Base-by-base conservation (phyloP, 2,888 invertebrate species). In the Prosopocoilus inquinatus region DNA sequence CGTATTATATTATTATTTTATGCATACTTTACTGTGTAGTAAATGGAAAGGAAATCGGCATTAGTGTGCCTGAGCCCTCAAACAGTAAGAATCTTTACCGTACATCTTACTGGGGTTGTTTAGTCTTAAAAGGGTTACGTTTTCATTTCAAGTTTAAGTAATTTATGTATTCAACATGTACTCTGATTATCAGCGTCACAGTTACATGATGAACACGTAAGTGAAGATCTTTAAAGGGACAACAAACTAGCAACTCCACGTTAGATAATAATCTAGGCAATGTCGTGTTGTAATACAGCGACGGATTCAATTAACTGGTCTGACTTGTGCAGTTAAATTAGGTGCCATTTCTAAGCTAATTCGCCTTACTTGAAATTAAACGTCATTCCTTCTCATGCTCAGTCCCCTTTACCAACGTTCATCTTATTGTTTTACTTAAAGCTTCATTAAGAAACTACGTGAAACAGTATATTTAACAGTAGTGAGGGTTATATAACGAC, bases 1-100 rank as follows among this genome's bases (percentile, higher is more conserved):
- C 72, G 74, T 28, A 28, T 76, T 75, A 75, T 74, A 76, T 76
- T 76, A 78, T 77, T 77, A 77, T 76, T 78, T 78, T 76, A 77
- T 76, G 76, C 75, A 72, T 72, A 74, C 74, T 75, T 74, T 75
- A 68, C 70, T 71, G 70, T 67, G 66, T 64, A 64, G 65, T 67
- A 74, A 75, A 75, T 74, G 75, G 75, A 67, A 70, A 71, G 72
- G 71, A 73, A 74, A 75, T 75, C 71, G 66, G 67, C 56, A 58
- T 64, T 64, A 61, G 62, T 54, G 58, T 41, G 51, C 5, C 20
- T 7, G 20, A 28, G 20, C 20, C 20, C 20, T 28, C 7, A 28
- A 28, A 28, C 20, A 28, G 20, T 28, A 28, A 28, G 20, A 28
- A 28, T 28, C 20, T 28, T 28, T 28, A 28, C 20, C 20, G 5